Evolutionary conservation across 2,113 vertebrate species (phyloP).

Genomic region (Nansenia antarctica): DNA sequence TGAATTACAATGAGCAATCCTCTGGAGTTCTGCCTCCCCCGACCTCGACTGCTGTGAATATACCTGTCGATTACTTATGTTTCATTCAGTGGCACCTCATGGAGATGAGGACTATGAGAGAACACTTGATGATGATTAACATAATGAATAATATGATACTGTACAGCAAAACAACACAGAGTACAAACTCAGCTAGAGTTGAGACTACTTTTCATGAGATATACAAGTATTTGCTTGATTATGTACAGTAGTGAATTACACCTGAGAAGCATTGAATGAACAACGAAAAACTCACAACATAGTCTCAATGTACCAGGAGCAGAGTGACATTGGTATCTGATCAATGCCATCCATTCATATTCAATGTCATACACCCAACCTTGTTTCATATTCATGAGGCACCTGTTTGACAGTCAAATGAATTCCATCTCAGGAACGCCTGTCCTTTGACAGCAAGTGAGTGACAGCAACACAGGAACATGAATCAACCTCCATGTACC

Average conservation of each 20-base stretch:
- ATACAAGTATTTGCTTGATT: not conserved
- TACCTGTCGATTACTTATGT: not conserved
- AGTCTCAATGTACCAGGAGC: not conserved
- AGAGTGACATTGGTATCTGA: not conserved
- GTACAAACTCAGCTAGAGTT: too few relatives aligned
- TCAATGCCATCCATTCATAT: not conserved
- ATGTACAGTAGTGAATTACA: not conserved
- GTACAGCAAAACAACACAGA: too few relatives aligned
- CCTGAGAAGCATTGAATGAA: not conserved
- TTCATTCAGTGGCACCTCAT: not conserved
- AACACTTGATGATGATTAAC: too few relatives aligned
- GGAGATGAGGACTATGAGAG: not conserved
- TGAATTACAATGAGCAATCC: too few relatives aligned
- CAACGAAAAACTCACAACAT: not conserved
- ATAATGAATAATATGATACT: too few relatives aligned
- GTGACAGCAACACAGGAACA: conserved; percentile 21
- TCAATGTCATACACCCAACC: not conserved
- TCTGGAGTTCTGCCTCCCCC: not conserved
- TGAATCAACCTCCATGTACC: conserved; percentile 46
- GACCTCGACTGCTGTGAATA: not conserved
- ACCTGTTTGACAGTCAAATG: conserved; percentile 49
- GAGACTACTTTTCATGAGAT: not conserved
- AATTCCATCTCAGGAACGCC: conserved; percentile 26
- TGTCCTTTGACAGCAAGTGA: conserved; percentile 16
- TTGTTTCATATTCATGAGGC: conserved; percentile 52